Evolutionary conservation across 2,888 invertebrate species (phyloP), one percentile per base, ranked within the genome.

Genomic region (Marronus borbonicus): DNA sequence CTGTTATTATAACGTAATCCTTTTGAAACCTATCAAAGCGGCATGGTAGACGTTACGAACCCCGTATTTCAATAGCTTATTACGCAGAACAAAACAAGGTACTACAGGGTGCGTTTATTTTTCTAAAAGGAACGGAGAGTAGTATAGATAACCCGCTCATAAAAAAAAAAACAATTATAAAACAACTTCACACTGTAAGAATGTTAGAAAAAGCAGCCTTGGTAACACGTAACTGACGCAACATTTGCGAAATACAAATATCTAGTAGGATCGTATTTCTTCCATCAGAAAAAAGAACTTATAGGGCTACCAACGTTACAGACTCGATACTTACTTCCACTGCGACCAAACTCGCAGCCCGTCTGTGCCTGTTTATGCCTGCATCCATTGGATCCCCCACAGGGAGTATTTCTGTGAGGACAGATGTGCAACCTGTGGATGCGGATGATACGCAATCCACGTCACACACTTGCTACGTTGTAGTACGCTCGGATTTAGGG

Each of bases 401-500:
- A 80, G 76, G 80, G 77, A 79, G 68, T 78, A 78, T 78, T 81
- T 78, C 74, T 79, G 44, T 44, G 80, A 78, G 80, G 81, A 81
- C 81, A 81, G 81, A 81, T 81, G 81, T 81, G 81, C 80, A 81
- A 81, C 81, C 81, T 81, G 81, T 81, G 74, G 77, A 79, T 74
- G 44, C 44, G 44, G 80, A 80, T 81, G 79, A 78, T 79, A 76
- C 80, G 80, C 80, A 80, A 80, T 36, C 39, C 58, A 31, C 52
- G 17, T 17, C 31, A 8, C 55, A 72, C 72, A 74, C 72, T 74
- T 74, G 72, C 72, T 49, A 49, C 20, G 39, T 44, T 79, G 80
- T 79, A 50, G 55, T 3, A 1, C 77, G 81, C 80, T 70, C 78
- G 70, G 77, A 79, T 60, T 69, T 69, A 68, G 77, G 58, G 75